phyloP scores from a whole-genome alignment of 2,797 vertebrate genomes.

The Perodicticus potto region DNA sequence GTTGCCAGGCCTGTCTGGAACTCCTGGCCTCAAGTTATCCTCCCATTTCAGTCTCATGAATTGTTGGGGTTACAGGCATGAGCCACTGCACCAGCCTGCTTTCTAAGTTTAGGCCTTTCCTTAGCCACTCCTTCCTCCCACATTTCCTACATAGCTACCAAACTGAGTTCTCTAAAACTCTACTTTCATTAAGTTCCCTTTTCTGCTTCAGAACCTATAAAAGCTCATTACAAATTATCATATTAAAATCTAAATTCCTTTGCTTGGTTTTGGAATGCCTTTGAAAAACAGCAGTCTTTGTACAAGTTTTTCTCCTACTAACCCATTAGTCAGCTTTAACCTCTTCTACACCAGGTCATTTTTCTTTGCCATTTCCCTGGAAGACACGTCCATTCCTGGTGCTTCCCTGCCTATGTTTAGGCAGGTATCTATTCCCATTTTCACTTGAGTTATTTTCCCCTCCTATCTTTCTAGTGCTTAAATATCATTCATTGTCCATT shows the following conservation, averaged over 20 bases:
- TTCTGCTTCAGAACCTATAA: not conserved
- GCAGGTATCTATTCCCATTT: not conserved
- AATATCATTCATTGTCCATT: not conserved
- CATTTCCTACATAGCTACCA: not conserved
- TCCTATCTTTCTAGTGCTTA: not conserved
- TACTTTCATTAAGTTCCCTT: not conserved
- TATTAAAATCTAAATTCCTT: not conserved
- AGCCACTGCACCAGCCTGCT: no score
- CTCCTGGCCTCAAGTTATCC: no score
- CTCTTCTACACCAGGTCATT: not conserved
- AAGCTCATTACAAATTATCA: not conserved
- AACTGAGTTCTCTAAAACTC: slow-evolving; percentile 20
- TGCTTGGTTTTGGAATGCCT: not conserved
- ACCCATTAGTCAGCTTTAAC: not conserved
- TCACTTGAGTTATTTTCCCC: not conserved
- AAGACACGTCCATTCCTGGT: not conserved
- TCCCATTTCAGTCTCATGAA: no score
- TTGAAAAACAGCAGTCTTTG: not conserved
- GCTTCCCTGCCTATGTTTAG: not conserved
- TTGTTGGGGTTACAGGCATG: no score
- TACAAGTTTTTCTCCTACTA: not conserved
- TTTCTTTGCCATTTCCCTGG: not conserved
- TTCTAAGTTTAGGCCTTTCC: not conserved
- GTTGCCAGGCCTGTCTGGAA: no score
- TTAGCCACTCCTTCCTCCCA: not conserved